Evolutionary conservation across 2,113 vertebrate species (phyloP), one percentile per base, ranked within the genome.

Genomic region (Bettongia penicillata): DNA sequence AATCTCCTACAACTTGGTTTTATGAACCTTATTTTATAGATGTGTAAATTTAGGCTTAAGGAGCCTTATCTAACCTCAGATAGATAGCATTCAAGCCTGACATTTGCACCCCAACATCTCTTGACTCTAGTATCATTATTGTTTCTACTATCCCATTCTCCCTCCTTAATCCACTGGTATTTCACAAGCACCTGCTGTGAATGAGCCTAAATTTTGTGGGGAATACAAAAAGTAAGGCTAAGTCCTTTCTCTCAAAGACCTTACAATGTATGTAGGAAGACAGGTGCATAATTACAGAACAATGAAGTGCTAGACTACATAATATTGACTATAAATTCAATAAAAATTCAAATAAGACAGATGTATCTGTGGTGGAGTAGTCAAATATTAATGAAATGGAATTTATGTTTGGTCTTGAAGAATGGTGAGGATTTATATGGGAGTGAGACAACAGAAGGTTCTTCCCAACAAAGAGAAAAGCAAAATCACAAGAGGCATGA

Each of bases 221-320:
- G 19, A 84, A 84, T 84, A 43, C n/a, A 84, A 84, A 57, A 77
- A 7, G 14, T 6, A 77, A 84, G n/a, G n/a, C 19, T 43, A 84
- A 84, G n/a, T 16, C 6, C n/a, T 16, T 77, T 77, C 68, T 43
- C 16, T 22, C 68, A 84, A 23, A 6, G 68, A 16, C 43, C n/a
- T 43, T 84, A 28, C n/a, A 84, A 84, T 43, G n/a, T 23, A 84
- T 84, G n/a, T 43, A 14, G 37, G 16, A 84, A 84, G 68, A 84
- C 37, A 84, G n/a, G n/a, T 84, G 68, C 19, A 84, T n/a, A 22
- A 31, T 77, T 51, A 91, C 61, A 93, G 47, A 94, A 93, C 8
- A 95, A 26, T 93, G 92, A 91, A 24, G 51, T 93, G 61, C 52
- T 91, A 91, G 90, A 53, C 89, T 95, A 95, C 94, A 48, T 96